Conservation (phyloP, 2,113 vertebrate genomes). For the Castor canadensis region DNA sequence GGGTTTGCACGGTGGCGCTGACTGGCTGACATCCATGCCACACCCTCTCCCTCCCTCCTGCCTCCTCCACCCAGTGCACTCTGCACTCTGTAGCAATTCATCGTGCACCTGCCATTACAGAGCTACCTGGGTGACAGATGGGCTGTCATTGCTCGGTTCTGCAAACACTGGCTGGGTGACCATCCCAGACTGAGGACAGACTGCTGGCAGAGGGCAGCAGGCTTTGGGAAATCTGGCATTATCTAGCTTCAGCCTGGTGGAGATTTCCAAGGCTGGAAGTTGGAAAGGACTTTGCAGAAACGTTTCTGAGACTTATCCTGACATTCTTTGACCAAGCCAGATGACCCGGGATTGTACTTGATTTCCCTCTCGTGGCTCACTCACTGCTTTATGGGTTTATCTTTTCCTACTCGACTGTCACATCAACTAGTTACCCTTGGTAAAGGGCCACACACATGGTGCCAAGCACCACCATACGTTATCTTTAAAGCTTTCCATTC, state of each 20-base stretch:
- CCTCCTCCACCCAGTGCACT: background rate
- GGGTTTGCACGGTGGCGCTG: too few species aligned
- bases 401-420: background rate
- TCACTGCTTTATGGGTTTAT: background rate
- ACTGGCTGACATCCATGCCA: background rate
- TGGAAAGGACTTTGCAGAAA: background rate
- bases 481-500: background rate
- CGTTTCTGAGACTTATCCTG: background rate
- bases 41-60: too few species aligned
- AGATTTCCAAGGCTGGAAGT: background rate
- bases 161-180: rapidly evolving
- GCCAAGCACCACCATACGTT: background rate
- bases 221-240: background rate
- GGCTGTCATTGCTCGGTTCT: rapidly evolving
- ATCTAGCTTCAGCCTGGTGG: background rate
- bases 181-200: background rate
- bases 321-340: too few species aligned
- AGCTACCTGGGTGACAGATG: background rate
- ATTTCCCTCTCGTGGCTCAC: background rate
- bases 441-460: too few species aligned
- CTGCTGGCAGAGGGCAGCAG: background rate
- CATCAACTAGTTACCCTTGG: background rate
- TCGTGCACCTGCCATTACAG: background rate
- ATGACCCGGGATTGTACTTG: background rate
- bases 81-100: background rate